Percentiles rank a stretch among this genome's conserved stretches.
These are phyloP conservation scores for Spea hammondii DNA, from an alignment of 2,797 vertebrate genomes.

Conservation along the genomic window DNA sequence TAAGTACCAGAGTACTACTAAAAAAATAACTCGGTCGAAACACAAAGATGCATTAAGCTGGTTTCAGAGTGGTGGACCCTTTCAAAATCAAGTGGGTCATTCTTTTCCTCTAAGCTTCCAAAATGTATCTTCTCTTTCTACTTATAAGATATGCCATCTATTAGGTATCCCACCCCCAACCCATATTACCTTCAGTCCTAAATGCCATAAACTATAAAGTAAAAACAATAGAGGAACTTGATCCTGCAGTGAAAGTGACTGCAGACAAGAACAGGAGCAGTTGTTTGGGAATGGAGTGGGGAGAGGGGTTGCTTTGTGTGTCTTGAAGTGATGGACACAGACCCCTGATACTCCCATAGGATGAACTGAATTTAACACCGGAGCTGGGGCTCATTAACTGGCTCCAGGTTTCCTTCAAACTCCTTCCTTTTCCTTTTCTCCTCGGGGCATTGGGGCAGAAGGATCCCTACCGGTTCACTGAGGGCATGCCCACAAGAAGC, in stretches of 20 bases:
- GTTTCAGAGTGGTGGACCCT: background rate
- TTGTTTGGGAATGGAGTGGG: conserved; percentile 23
- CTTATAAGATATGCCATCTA: background rate
- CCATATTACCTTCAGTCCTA: background rate
- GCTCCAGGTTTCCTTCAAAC: conserved; percentile 51
- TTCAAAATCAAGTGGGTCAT: background rate
- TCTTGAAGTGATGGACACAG: conserved; percentile 48
- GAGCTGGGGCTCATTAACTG: conserved; percentile 53
- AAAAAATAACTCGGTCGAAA: too few relatives aligned
- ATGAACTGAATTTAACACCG: conserved; percentile 53
- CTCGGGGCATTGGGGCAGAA: conserved; percentile 49
- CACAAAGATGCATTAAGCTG: too few relatives aligned
- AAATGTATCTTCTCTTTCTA: background rate
- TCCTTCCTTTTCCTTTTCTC: conserved; percentile 50
- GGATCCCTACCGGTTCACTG: conserved; percentile 46
- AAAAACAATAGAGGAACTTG: conserved; percentile 10
- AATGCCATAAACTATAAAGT: conserved; percentile 18
- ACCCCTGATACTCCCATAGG: conserved; percentile 51
- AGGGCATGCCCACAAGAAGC: conserved; percentile 40
- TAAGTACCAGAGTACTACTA: too few relatives aligned
- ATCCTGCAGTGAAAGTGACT: conserved; percentile 21
- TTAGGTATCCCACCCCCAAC: background rate
- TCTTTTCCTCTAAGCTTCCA: background rate
- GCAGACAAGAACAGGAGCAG: conserved; percentile 7
- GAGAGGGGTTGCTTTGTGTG: conserved; percentile 28